These are phyloP conservation scores for Thysanoteuthis rhombus DNA, from an alignment of 2,888 invertebrate species.

Conservation along the genomic window DNA sequence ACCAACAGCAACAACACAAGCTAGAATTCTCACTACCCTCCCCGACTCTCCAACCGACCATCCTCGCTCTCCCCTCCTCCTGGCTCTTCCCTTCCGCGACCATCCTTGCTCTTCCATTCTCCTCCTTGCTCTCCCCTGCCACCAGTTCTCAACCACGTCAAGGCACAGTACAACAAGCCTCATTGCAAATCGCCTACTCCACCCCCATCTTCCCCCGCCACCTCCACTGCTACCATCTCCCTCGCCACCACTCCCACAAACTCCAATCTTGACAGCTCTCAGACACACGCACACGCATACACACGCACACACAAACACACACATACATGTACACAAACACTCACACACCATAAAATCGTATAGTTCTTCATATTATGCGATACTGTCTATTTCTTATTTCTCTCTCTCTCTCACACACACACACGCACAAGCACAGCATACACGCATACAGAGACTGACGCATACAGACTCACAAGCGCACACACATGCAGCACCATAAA, in stretches of 20 bases:
- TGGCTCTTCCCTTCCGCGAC: constrained; percentile 12
- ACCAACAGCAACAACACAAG: constrained; percentile 12
- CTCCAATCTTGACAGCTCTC: not conserved
- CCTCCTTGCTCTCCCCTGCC: not conserved
- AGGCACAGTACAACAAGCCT: constrained; percentile 22
- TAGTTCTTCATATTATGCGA: not conserved
- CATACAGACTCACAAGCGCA: too few relatives aligned
- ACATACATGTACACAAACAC: not conserved
- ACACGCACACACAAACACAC: not conserved
- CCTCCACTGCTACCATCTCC: not conserved
- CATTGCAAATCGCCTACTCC: not conserved
- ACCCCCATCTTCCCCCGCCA: not conserved
- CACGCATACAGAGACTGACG: not conserved
- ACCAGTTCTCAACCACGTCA: not conserved
- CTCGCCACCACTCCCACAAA: not conserved
- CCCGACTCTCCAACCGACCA: not conserved
- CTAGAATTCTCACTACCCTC: constrained; percentile 12
- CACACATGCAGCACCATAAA: too few relatives aligned
- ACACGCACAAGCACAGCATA: not conserved
- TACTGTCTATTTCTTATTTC: not conserved
- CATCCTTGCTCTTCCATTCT: not conserved
- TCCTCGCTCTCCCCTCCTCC: not conserved
- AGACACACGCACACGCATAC: not conserved
- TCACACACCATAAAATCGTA: not conserved
- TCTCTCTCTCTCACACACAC: not conserved